phyloP scores from a whole-genome alignment of 2,113 vertebrate genomes.

The Heterocephalus glaber region DNA sequence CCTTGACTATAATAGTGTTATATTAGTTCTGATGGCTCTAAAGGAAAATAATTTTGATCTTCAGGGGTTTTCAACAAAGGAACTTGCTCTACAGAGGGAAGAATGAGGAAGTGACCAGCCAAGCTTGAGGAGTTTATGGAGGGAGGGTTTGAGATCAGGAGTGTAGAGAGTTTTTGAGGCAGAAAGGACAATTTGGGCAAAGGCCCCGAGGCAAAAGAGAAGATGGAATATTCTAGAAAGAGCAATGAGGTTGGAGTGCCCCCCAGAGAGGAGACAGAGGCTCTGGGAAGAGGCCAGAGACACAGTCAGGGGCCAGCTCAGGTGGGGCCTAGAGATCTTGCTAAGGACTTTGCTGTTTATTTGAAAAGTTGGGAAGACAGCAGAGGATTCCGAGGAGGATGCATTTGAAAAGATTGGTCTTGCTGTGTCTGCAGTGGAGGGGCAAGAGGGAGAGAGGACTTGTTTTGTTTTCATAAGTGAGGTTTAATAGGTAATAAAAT shows the following conservation, averaged over 20 bases:
- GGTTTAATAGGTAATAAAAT: neutral
- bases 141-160: neutral
- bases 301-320: neutral
- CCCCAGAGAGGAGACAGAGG: neutral
- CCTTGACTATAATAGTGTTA: too few relatives aligned
- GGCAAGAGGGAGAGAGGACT: neutral
- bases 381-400: too few relatives aligned
- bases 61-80: neutral
- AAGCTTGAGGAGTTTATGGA: neutral
- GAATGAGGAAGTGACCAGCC: neutral
- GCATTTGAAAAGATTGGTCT: neutral
- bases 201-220: neutral
- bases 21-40: neutral
- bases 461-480: neutral
- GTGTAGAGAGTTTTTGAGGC: neutral
- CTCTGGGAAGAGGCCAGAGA: neutral
- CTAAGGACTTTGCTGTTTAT: neutral
- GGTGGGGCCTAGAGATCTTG: neutral
- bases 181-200: neutral
- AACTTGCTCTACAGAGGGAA: neutral
- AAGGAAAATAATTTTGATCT: neutral
- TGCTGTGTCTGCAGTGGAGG: neutral
- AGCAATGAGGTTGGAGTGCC: neutral
- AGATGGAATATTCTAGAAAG: conserved; percentile 7
- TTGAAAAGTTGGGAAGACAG: neutral